A percentile compares a stretch with the other conserved stretches of the same genome.
phyloP scores from a whole-genome alignment of 2,888 invertebrate genomes.

The Callinectes sapidus region DNA sequence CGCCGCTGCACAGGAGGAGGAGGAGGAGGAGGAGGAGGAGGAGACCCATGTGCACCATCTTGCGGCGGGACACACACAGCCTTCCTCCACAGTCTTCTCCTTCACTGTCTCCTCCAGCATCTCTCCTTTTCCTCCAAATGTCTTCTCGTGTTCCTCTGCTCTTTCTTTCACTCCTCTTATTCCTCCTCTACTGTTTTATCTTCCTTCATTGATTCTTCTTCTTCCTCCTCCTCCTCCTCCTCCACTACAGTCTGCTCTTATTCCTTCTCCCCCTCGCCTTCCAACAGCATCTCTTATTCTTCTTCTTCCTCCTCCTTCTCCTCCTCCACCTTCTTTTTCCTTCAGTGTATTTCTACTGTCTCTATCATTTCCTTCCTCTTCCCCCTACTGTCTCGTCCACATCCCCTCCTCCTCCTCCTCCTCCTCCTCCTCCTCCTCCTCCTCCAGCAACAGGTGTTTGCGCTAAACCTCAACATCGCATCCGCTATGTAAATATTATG shows the following conservation, averaged over 20 bases:
- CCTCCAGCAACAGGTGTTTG: not conserved
- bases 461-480: constrained; percentile 7
- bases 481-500: constrained; percentile 33
- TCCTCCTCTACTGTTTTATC: no score
- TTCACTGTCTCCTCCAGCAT: not conserved
- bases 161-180: not conserved
- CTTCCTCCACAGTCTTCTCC: not conserved
- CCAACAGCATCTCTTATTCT: not conserved
- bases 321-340: not conserved
- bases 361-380: not conserved
- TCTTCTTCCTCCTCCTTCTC: not conserved
- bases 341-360: not conserved
- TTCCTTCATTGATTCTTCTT: not conserved
- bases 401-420: constrained; percentile 10
- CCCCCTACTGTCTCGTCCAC: not conserved
- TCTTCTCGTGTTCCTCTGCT: not conserved
- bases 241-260: not conserved
- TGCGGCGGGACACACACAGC: not conserved
- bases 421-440: constrained; percentile 22
- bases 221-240: not conserved
- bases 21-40: not conserved
- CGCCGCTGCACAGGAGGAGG: not conserved
- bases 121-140: not conserved
- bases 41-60: not conserved
- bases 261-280: not conserved